Percentiles rank a stretch among this genome's conserved stretches.
Conservation (phyloP, 2,797 vertebrate species). For the Sebastes vulpes region DNA sequence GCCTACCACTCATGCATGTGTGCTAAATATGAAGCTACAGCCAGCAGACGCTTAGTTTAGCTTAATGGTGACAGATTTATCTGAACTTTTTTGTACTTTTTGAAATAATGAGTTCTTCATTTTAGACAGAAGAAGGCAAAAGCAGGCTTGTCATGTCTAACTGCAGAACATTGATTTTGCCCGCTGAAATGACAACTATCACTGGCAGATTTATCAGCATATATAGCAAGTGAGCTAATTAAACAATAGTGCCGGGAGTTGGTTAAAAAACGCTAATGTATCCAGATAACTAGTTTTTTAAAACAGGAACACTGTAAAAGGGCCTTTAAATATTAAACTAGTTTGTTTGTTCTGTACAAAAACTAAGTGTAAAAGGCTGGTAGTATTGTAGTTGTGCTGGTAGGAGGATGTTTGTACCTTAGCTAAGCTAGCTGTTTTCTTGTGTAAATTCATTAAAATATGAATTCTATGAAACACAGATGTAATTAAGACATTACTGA, state of each 20-base stretch:
- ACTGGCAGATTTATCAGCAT: neutral
- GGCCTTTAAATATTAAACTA: neutral
- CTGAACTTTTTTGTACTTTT: neutral
- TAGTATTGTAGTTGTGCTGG: neutral
- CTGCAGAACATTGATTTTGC: neutral
- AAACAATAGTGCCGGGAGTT: neutral
- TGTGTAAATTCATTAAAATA: neutral
- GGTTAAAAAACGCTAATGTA: neutral
- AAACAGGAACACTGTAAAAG: neutral
- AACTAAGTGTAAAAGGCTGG: neutral
- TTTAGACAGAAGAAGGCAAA: neutral
- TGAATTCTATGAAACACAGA: constrained; percentile 3
- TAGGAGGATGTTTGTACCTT: neutral
- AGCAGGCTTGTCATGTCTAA: neutral
- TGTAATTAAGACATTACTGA: constrained; percentile 2
- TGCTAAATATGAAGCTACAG: neutral
- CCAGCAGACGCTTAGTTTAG: neutral
- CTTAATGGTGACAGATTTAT: neutral
- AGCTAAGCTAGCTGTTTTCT: neutral
- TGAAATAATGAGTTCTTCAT: neutral
- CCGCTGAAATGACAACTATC: neutral
- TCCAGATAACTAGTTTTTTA: neutral
- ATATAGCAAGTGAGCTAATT: neutral
- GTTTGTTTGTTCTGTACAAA: neutral
- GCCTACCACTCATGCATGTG: neutral